Percentiles rank a stretch among this genome's conserved stretches.
phyloP scores from a whole-genome alignment of 2,888 invertebrate genomes.

The Boloria euphrosyne region DNA sequence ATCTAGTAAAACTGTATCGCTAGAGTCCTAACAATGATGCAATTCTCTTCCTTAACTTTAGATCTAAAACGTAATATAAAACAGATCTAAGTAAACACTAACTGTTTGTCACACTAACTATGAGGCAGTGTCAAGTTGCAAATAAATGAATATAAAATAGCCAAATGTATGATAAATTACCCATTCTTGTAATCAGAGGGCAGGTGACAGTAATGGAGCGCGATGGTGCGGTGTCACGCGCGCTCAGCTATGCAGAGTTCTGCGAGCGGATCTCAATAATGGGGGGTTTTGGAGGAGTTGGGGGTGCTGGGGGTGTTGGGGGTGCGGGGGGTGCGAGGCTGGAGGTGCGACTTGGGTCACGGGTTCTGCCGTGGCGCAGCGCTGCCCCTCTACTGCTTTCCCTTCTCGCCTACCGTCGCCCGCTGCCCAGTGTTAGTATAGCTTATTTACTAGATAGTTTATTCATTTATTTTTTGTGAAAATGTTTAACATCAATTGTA shows the following conservation, averaged over 20 bases:
- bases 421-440: slow-evolving; percentile 87
- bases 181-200: slow-evolving; percentile 67
- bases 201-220: slow-evolving; percentile 71
- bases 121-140: no score
- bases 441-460: no score
- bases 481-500: no score
- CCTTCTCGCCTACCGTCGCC: slow-evolving; percentile 91
- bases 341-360: slow-evolving; percentile 89
- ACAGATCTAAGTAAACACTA: no score
- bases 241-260: slow-evolving; percentile 74
- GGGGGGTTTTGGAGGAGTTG: slow-evolving; percentile 88
- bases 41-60: no score
- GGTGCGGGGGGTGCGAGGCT: slow-evolving; percentile 95
- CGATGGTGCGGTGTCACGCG: slow-evolving; percentile 69
- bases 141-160: background rate
- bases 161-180: no score
- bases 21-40: no score
- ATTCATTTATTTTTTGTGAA: no score
- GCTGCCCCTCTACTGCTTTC: slow-evolving; percentile 96
- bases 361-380: slow-evolving; percentile 94
- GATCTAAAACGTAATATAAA: no score
- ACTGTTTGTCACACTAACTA: no score
- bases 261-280: slow-evolving; percentile 84
- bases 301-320: slow-evolving; percentile 87
- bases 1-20: no score